Evolutionary conservation across 2,113 vertebrate genomes (phyloP).

Genomic region (Phalacrocorax pelagicus): DNA sequence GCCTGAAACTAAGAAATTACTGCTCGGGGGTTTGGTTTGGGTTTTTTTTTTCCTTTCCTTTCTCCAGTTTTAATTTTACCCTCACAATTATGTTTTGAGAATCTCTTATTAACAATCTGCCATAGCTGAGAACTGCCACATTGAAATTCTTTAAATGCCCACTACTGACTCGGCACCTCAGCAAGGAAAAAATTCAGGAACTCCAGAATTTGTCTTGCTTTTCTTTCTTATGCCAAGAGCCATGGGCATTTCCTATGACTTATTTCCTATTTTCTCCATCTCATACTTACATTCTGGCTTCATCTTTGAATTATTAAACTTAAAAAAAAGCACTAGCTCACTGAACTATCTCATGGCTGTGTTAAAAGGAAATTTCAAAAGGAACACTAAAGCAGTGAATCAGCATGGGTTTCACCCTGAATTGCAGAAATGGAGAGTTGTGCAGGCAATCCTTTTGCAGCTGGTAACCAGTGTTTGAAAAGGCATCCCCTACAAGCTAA

Average conservation of each 20-base stretch:
- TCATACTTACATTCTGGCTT: not conserved
- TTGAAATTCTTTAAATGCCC: not conserved
- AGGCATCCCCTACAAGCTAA: not conserved
- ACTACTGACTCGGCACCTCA: not conserved
- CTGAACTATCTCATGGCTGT: not conserved
- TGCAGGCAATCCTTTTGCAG: fast-evolving
- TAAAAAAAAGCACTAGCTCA: not conserved
- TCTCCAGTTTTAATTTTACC: not conserved
- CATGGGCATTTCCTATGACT: not conserved
- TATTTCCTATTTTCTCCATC: not conserved
- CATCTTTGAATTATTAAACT: conserved; percentile 5
- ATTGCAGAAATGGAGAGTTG: fast-evolving
- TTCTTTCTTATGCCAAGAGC: not conserved
- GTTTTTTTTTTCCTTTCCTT: not conserved
- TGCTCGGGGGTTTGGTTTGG: not conserved
- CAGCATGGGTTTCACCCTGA: not conserved
- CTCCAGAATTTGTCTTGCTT: not conserved
- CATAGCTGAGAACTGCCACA: not conserved
- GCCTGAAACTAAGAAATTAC: not conserved
- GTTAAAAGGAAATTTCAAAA: not conserved
- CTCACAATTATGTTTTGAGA: not conserved
- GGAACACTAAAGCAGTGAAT: not conserved
- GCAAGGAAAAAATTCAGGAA: not conserved
- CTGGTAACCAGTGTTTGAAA: not conserved
- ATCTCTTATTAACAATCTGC: not conserved